Conservation (phyloP, 37 sponge, comb jelly and placozoan genomes). For the Bolinopsis microptera region DNA sequence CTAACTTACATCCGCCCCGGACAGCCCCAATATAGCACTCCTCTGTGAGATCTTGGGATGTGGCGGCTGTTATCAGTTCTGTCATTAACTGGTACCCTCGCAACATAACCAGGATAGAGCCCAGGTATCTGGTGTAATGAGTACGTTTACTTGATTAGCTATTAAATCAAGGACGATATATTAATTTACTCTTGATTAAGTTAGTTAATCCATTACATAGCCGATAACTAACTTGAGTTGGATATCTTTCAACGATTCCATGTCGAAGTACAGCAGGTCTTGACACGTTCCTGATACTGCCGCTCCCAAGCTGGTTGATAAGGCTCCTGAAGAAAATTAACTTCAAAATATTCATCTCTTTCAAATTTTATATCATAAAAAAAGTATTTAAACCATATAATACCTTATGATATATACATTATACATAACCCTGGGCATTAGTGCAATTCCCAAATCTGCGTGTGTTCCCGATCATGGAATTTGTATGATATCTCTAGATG, state of each 20-base stretch:
- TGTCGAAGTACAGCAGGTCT: constrained; percentile 18
- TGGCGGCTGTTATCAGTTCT: background rate
- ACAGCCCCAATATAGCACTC: constrained; percentile 46
- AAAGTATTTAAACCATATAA: too few species aligned
- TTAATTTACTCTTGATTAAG: too few species aligned
- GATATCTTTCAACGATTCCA: background rate
- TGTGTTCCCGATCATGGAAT: too few species aligned
- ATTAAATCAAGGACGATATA: background rate
- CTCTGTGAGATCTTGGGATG: constrained; percentile 12
- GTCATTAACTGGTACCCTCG: constrained; percentile 31
- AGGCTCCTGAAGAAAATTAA: constrained; percentile 19
- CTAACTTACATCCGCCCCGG: constrained; percentile 58
- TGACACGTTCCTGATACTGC: background rate
- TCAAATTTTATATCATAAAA: background rate
- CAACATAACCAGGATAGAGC: constrained; percentile 31
- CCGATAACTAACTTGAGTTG: background rate
- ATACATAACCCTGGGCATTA: too few species aligned
- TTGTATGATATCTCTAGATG: too few species aligned
- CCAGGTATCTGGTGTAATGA: constrained; percentile 26
- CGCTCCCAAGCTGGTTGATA: background rate
- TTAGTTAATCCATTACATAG: too few species aligned
- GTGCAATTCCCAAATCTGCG: too few species aligned
- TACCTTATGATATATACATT: too few species aligned
- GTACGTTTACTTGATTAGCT: background rate
- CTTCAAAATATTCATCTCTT: background rate